Conservation (phyloP, 1,140 invertebrate genomes). For the Drosophila tsacasi region DNA sequence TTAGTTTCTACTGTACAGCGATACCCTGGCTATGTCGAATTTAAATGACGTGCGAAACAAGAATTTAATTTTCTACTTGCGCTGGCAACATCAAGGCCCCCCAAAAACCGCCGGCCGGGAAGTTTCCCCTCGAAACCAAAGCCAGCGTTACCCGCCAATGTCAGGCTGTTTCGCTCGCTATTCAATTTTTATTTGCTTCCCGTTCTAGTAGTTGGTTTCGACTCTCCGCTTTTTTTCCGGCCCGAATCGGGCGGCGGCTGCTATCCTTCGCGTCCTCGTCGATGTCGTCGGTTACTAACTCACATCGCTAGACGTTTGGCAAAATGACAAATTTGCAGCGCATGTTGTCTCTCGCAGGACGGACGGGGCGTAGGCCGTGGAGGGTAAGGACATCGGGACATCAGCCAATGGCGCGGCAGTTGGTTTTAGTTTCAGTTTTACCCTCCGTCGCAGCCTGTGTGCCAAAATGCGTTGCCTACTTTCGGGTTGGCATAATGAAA, state of each 20-base stretch:
- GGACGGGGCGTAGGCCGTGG: conserved; percentile 22
- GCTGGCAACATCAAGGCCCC: conserved; percentile 50
- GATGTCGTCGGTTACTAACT: conserved; percentile 57
- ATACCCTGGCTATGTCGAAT: conserved; percentile 70
- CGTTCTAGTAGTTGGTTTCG: conserved; percentile 36
- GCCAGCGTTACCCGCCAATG: conserved; percentile 41
- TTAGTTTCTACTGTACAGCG: conserved; percentile 9
- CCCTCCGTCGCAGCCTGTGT: conserved; percentile 50
- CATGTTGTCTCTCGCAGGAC: conserved; percentile 58
- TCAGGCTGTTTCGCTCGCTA: conserved; percentile 41
- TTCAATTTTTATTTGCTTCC: conserved; percentile 64
- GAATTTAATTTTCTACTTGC: conserved; percentile 83
- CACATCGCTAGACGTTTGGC: conserved; percentile 73
- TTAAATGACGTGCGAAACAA: conserved; percentile 84
- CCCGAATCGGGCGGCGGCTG: conserved; percentile 12
- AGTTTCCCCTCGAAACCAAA: neutral
- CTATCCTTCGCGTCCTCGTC: conserved; percentile 27
- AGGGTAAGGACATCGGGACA: conserved; percentile 15
- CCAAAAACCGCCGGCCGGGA: conserved; percentile 1
- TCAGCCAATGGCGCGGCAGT: conserved; percentile 65
- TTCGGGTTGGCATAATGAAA: conserved; percentile 82
- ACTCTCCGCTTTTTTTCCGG: conserved; percentile 17
- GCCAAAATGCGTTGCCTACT: conserved; percentile 83
- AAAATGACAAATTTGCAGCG: conserved; percentile 83
- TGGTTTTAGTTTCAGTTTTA: conserved; percentile 69